phyloP scores from a whole-genome alignment of 53 echinoderm and acorn worm genomes.

The Glandiceps talaboti region DNA sequence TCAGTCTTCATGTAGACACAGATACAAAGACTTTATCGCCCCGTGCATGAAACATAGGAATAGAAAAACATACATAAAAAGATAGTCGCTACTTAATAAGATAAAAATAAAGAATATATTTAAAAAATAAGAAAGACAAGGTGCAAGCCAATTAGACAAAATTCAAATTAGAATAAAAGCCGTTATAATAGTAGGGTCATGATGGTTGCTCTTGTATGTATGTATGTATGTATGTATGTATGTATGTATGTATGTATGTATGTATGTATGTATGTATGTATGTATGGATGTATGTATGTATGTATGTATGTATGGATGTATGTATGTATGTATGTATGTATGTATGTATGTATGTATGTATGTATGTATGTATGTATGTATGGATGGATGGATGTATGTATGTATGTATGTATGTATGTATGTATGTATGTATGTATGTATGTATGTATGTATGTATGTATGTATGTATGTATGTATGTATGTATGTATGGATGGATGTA shows the following conservation, averaged over 20 bases:
- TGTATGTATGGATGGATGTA: not conserved
- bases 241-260: not conserved
- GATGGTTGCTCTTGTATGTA: too few species aligned
- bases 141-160: too few species aligned
- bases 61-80: too few species aligned
- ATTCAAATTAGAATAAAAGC: too few species aligned
- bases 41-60: too few species aligned
- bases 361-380: not conserved
- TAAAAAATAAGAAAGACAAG: too few species aligned
- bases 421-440: not conserved
- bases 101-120: too few species aligned
- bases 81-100: too few species aligned
- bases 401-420: not conserved
- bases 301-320: not conserved
- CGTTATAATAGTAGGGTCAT: too few species aligned
- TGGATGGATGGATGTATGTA: not conserved
- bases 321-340: not conserved
- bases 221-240: not conserved
- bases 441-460: not conserved
- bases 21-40: too few species aligned
- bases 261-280: not conserved
- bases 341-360: not conserved
- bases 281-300: not conserved
- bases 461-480: not conserved
- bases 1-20: too few species aligned